Conservation (phyloP, 2,113 vertebrate species). For the Microtus pennsylvanicus region DNA sequence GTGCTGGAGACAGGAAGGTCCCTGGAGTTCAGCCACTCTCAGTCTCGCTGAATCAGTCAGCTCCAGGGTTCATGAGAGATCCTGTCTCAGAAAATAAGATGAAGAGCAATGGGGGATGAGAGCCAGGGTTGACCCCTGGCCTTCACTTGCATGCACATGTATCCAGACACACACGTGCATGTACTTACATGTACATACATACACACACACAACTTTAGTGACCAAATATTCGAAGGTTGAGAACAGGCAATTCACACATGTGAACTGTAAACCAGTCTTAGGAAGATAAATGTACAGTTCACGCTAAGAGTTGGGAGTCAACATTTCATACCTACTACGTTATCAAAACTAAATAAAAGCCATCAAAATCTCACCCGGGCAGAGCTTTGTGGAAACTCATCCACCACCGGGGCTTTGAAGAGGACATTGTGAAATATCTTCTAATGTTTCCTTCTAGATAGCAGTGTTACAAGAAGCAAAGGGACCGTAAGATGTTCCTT, state of each 20-base stretch:
- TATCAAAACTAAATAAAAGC: conserved; percentile 48
- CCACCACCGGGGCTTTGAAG: background rate
- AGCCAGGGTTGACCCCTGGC: background rate
- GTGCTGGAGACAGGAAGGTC: too few species aligned
- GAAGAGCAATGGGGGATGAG: background rate
- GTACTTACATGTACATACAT: background rate
- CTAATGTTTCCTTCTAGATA: background rate
- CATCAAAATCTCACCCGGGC: conserved; percentile 15
- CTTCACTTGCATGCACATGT: background rate
- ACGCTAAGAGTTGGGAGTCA: conserved; percentile 23
- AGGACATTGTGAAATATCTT: conserved; percentile 6
- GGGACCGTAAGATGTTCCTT: background rate
- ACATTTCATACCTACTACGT: conserved; percentile 5
- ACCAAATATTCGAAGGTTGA: conserved; percentile 38
- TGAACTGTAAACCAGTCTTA: conserved; percentile 54
- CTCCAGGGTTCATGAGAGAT: background rate
- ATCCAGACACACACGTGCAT: too few species aligned
- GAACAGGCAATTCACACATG: conserved; percentile 29
- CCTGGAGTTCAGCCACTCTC: background rate
- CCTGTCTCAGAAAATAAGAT: background rate
- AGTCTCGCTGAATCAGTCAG: background rate
- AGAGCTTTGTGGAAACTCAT: background rate
- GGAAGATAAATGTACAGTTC: conserved; percentile 16
- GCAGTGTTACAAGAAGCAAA: background rate
- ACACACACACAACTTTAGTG: background rate